Evolutionary conservation across 2,113 vertebrate species (phyloP).

Genomic region (Sinocyclocheilus maitianheensis): DNA sequence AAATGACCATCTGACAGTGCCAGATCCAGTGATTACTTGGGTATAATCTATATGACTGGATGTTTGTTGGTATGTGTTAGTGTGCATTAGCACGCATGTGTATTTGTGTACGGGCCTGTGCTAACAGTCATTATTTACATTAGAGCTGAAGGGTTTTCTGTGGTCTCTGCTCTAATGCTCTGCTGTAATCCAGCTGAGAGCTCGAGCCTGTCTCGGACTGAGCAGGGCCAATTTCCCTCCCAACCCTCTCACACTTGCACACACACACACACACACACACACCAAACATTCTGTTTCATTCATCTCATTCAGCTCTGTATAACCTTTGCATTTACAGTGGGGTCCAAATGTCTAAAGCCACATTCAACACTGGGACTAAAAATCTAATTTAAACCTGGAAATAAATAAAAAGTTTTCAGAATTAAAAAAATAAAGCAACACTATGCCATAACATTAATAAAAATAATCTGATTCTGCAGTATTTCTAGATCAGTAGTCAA

Average conservation of each 20-base stretch:
- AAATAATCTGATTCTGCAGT: neutral
- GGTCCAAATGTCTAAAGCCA: neutral
- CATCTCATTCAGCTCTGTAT: neutral
- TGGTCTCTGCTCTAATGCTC: slow-evolving; percentile 56
- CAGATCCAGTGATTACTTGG: slow-evolving; percentile 13
- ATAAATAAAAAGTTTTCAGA: neutral
- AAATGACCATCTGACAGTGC: slow-evolving; percentile 28
- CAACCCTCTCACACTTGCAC: slow-evolving; percentile 7
- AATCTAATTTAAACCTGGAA: neutral
- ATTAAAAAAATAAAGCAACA: neutral
- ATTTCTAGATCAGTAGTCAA: neutral
- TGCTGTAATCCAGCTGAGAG: slow-evolving; percentile 55
- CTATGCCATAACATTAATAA: neutral
- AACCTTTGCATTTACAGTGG: neutral
- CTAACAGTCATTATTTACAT: slow-evolving; percentile 59
- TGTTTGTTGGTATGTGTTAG: slow-evolving; percentile 30
- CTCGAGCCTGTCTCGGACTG: slow-evolving; percentile 39
- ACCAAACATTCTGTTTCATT: neutral
- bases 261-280: neutral
- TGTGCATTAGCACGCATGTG: slow-evolving; percentile 19
- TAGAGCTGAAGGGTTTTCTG: slow-evolving; percentile 55
- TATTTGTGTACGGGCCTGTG: slow-evolving; percentile 11
- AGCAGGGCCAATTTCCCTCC: slow-evolving; percentile 48
- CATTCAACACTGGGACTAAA: neutral
- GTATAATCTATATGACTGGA: neutral